A percentile compares a stretch with the other conserved stretches of the same genome.
Conservation (phyloP, 2,113 vertebrate genomes). For the Percina caprodes region DNA sequence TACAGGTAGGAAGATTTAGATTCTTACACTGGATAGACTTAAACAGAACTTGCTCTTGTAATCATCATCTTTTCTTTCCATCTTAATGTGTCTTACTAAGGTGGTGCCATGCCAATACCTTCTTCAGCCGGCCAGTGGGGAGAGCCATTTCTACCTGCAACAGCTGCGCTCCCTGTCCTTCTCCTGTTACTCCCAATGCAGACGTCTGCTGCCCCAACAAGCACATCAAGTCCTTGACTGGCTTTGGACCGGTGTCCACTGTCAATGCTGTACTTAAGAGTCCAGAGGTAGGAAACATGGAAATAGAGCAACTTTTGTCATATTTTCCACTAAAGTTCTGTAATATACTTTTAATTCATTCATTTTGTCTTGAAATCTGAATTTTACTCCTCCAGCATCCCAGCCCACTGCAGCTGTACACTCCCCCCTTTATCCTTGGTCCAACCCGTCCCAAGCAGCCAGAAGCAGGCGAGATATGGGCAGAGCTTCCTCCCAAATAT, state of each 20-base stretch:
- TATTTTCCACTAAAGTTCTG: background rate
- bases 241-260: constrained; percentile 94
- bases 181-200: constrained; percentile 95
- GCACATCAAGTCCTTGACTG: constrained; percentile 96
- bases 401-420: constrained; percentile 91
- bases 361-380: background rate
- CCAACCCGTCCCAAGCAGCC: constrained; percentile 93
- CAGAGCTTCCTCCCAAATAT: constrained; percentile 91
- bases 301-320: background rate
- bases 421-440: constrained; percentile 92
- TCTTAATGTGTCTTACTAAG: constrained; percentile 69
- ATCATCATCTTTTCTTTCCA: background rate
- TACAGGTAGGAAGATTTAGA: constrained; percentile 86
- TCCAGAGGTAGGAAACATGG: constrained; percentile 84
- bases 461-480: constrained; percentile 91
- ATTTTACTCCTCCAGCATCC: constrained; percentile 85
- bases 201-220: constrained; percentile 91
- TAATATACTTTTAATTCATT: too few species aligned
- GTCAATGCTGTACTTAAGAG: constrained; percentile 90
- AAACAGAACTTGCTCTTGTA: background rate
- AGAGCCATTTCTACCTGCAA: constrained; percentile 94
- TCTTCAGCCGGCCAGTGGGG: constrained; percentile 95
- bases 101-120: constrained; percentile 97
- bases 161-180: constrained; percentile 97
- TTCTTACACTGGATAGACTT: background rate